Percentiles rank a stretch among this genome's conserved stretches.
phyloP scores from a whole-genome alignment of 1,140 invertebrate species.

The Melitaea cinxia region DNA sequence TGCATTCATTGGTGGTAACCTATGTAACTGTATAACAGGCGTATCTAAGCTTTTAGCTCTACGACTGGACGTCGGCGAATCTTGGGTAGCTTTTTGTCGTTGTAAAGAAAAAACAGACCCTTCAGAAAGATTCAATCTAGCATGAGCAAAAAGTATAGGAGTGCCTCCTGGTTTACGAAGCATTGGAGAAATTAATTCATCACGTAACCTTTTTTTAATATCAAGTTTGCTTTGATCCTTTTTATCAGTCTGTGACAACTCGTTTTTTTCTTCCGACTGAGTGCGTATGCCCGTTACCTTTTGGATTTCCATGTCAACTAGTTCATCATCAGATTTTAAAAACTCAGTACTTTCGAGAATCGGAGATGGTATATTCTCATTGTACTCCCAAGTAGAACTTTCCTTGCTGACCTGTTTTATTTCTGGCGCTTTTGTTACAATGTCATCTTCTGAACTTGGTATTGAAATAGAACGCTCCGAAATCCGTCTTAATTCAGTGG shows the following conservation, averaged over 20 bases:
- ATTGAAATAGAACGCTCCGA: conserved; percentile 87
- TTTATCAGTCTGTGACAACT: conserved; percentile 48
- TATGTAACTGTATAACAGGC: conserved; percentile 89
- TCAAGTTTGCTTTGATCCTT: conserved; percentile 60
- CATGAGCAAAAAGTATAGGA: conserved; percentile 89
- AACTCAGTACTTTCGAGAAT: conserved; percentile 83
- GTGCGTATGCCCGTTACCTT: conserved; percentile 68
- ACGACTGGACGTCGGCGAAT: conserved; percentile 87
- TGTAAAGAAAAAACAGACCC: conserved; percentile 89
- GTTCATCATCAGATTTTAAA: conserved; percentile 83
- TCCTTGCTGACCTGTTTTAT: conserved; percentile 76
- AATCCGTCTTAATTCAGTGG: conserved; percentile 85
- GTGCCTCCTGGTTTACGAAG: conserved; percentile 86
- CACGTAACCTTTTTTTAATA: conserved; percentile 73
- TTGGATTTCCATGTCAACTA: conserved; percentile 78
- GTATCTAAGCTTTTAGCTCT: conserved; percentile 92
- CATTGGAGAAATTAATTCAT: conserved; percentile 83
- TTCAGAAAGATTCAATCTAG: conserved; percentile 89
- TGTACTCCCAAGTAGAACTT: conserved; percentile 83
- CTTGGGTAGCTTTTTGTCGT: conserved; percentile 86
- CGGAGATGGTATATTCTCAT: conserved; percentile 84
- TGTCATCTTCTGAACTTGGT: conserved; percentile 86
- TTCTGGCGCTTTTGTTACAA: conserved; percentile 78
- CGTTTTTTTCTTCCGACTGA: conserved; percentile 61
- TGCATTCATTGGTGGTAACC: conserved; percentile 90